Evolutionary conservation across 2,797 vertebrate genomes (phyloP).

Genomic region (Malacoctenus gilli): DNA sequence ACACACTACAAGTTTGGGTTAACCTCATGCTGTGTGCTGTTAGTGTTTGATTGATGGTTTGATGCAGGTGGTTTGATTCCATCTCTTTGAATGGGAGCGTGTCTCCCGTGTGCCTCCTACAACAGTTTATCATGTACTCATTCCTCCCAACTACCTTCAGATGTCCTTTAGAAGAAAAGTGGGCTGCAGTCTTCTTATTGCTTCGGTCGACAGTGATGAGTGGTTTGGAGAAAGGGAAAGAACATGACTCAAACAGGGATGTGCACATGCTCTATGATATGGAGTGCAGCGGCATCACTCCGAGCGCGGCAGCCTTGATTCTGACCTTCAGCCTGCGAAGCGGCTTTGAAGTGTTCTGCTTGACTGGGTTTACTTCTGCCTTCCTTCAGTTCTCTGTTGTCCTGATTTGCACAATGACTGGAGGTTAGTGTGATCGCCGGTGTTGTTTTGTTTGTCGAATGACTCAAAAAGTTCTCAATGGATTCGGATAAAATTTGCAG

Average conservation of each 20-base stretch:
- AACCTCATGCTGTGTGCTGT: slow-evolving; percentile 60
- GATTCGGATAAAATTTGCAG: no score
- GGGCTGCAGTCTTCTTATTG: slow-evolving; percentile 41
- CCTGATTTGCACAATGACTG: background rate
- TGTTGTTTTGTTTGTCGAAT: no score
- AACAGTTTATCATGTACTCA: slow-evolving; percentile 37
- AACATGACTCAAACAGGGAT: slow-evolving; percentile 26
- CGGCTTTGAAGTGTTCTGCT: slow-evolving; percentile 3
- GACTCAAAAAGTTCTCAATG: no score
- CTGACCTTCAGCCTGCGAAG: slow-evolving; percentile 38
- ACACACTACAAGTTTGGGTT: slow-evolving; percentile 10
- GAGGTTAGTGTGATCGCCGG: no score
- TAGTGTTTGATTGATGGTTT: slow-evolving; percentile 61
- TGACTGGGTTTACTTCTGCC: slow-evolving; percentile 9
- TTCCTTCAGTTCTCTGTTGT: background rate
- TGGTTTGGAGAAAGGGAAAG: slow-evolving; percentile 36
- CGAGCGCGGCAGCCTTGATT: slow-evolving; percentile 25
- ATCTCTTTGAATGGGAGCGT: slow-evolving; percentile 35
- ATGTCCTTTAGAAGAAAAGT: slow-evolving; percentile 38
- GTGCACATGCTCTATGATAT: slow-evolving; percentile 34
- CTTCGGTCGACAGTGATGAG: slow-evolving; percentile 40
- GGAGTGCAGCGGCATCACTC: slow-evolving; percentile 24
- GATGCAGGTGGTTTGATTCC: slow-evolving; percentile 48
- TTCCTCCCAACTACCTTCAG: slow-evolving; percentile 46
- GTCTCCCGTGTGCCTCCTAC: slow-evolving; percentile 35